Evolutionary conservation across 1,140 invertebrate genomes (phyloP), one percentile per base, ranked within the genome.

Genomic region (Drosophila bifasciata): DNA sequence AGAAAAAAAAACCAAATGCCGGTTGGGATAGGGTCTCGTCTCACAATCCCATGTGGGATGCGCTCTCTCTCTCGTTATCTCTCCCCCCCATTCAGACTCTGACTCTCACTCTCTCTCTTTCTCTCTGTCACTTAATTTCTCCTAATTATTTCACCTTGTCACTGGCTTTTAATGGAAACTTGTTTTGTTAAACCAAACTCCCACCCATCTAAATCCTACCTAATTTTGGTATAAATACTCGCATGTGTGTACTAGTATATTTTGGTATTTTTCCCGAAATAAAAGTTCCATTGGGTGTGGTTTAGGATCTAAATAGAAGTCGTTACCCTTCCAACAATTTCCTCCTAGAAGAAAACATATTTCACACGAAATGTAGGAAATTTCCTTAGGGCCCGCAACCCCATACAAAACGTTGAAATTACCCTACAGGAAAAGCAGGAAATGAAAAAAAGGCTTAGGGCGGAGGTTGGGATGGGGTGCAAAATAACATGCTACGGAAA

Each of bases 11-110:
- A 74, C 59, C 72, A 79, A 76, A 79, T 41, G 84, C 84, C 85
- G 85, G 85, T 89, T 89, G 85, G 75, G 84, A 89, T 89, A 89
- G 79, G 79, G 85, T 89, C 62, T 62, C 58, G 36, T 56, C 23
- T 39, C 52, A 52, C 52, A 40, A 67, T 67, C 46, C 53, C 74
- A 76, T 76, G 57, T 76, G 64, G 66, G 55, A 77, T 76, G 58
- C 71, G 32, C 52, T 66, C 36, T 49, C 36, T 49, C 44, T 61
- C 49, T 36, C 19, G 6, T 23, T 59, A 11, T 36, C 32, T 36
- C 32, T 9, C 32, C 28, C 9, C 23, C 23, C 23, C 23, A 6
- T 25, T 25, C 23, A 1, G 23, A 25, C 43, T 13, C 36, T n/a
- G n/a, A n/a, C n/a, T 57, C 13, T 56, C 13, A 36, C 7, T 50